A percentile compares a stretch with the other conserved stretches of the same genome.
Conservation (phyloP, 2,888 invertebrate species). For the Heliconius cydno region DNA sequence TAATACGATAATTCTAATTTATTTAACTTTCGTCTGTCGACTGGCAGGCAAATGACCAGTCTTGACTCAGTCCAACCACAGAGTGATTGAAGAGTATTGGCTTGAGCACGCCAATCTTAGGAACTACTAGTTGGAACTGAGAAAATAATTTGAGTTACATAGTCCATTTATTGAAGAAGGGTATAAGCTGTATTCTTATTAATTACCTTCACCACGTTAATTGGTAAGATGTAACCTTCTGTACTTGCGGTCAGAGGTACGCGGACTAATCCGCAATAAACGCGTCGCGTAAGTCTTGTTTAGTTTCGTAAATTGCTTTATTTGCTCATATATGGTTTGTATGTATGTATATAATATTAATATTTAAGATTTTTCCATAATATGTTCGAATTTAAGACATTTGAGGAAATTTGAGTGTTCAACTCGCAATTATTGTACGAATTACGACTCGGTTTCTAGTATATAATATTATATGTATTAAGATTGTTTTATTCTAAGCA, state of each 20-base stretch:
- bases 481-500: background rate
- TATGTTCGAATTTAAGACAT: background rate
- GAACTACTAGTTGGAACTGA: background rate
- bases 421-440: constrained; percentile 19
- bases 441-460: constrained; percentile 14
- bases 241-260: no score
- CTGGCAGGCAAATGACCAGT: no score
- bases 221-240: no score
- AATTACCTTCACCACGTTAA: no score
- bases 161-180: background rate
- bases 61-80: no score
- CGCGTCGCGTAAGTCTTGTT: background rate
- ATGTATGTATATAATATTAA: background rate
- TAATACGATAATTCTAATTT: no score
- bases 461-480: background rate
- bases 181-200: no score
- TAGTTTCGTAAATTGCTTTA: background rate
- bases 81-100: no score
- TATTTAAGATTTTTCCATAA: background rate
- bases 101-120: no score
- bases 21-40: no score
- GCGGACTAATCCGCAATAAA: no score
- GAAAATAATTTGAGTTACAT: background rate
- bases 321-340: background rate
- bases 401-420: constrained; percentile 2